Percentiles rank a stretch among this genome's conserved stretches.
Evolutionary conservation across 2,797 vertebrate genomes (phyloP).

Genomic region (Lemur catta): DNA sequence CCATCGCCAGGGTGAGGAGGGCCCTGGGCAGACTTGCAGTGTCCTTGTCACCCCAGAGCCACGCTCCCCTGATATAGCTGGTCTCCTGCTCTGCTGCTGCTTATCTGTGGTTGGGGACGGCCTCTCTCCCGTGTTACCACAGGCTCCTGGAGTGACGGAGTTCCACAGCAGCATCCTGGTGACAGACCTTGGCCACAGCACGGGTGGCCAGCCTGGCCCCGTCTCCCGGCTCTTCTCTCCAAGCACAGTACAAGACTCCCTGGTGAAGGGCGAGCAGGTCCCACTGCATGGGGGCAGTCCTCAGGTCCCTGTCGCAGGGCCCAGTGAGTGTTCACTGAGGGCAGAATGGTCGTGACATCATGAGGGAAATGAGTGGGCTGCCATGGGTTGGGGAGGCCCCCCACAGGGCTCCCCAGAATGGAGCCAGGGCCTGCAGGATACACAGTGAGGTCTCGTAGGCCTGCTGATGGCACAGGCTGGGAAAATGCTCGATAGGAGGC

Average conservation of each 20-base stretch:
- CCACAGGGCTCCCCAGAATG: fast-evolving
- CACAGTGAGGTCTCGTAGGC: not conserved
- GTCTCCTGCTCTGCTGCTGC: not conserved
- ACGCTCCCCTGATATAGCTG: not conserved
- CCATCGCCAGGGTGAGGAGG: conserved; percentile 88
- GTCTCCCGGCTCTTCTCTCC: conserved; percentile 84
- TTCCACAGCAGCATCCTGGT: conserved; percentile 89
- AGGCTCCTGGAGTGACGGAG: conserved; percentile 87
- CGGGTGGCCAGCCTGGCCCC: conserved; percentile 80
- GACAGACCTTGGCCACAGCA: conserved; percentile 83
- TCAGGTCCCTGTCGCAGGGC: conserved; percentile 84
- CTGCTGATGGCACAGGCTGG: not conserved
- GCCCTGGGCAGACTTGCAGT: not conserved
- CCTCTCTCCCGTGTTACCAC: conserved; percentile 67
- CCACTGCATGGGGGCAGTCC: conserved; percentile 83
- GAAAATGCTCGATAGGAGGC: fast-evolving
- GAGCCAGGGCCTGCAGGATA: not conserved
- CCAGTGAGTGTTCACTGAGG: conserved; percentile 85
- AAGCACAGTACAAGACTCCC: conserved; percentile 79
- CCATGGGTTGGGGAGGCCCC: not conserved
- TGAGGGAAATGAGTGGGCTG: not conserved
- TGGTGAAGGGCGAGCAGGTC: conserved; percentile 90
- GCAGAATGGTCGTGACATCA: not conserved
- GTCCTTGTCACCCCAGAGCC: not conserved
- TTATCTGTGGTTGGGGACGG: not conserved